Evolutionary conservation across 2,797 vertebrate genomes (phyloP).

Genomic region (Dendrocincla tyrannina): DNA sequence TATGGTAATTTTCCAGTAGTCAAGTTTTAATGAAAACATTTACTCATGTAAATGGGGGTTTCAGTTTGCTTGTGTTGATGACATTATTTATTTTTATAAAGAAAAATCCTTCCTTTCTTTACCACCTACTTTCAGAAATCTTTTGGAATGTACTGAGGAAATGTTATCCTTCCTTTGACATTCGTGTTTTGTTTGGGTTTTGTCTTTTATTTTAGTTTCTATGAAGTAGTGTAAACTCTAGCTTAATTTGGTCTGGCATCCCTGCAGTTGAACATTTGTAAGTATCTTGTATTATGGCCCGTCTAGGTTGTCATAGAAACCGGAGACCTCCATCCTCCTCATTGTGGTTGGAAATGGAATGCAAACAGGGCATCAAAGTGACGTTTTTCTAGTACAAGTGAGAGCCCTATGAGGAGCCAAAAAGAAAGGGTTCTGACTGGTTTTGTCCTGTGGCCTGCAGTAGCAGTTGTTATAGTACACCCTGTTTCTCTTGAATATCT

Average conservation of each 20-base stretch:
- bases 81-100: constrained; percentile 62
- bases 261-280: constrained; percentile 75
- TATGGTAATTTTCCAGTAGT: constrained; percentile 69
- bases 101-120: constrained; percentile 55
- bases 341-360: constrained; percentile 78
- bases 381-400: constrained; percentile 68
- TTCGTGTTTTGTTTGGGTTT: constrained; percentile 68
- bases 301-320: constrained; percentile 85
- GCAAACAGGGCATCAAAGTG: constrained; percentile 78
- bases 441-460: constrained; percentile 53
- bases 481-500: constrained; percentile 63
- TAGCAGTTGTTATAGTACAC: constrained; percentile 50
- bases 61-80: constrained; percentile 63
- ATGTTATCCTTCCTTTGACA: constrained; percentile 66
- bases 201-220: constrained; percentile 72
- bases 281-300: constrained; percentile 81
- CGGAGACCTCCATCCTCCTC: constrained; percentile 78
- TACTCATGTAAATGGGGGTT: constrained; percentile 67
- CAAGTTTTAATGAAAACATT: constrained; percentile 75
- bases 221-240: constrained; percentile 77
- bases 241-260: constrained; percentile 80
- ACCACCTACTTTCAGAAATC: constrained; percentile 55
- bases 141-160: constrained; percentile 57
- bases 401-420: constrained; percentile 71
- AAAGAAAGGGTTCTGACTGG: constrained; percentile 69